phyloP scores from a whole-genome alignment of 92 coral and sea anemone genomes.

The Zoanthus sansibaricus region DNA sequence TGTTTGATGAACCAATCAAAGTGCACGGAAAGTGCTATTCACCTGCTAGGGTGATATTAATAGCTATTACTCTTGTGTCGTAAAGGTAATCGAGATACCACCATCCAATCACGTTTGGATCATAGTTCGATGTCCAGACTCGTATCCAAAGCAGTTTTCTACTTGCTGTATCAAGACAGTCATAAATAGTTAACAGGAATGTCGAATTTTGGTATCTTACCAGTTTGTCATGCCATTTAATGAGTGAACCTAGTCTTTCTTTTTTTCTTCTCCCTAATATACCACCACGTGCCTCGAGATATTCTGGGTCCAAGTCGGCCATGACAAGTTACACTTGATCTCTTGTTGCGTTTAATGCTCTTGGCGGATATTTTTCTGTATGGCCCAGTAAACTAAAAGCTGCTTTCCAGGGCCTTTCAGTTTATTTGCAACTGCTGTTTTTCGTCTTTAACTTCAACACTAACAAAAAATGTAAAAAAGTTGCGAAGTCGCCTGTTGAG shows the following conservation, averaged over 20 bases:
- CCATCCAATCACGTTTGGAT: constrained; percentile 63
- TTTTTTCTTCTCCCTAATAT: constrained; percentile 54
- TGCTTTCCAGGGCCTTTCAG: constrained; percentile 62
- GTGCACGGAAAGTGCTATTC: no score
- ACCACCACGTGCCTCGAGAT: constrained; percentile 49
- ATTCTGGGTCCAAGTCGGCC: constrained; percentile 55
- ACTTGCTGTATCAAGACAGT: constrained; percentile 71
- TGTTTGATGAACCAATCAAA: no score
- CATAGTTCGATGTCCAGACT: constrained; percentile 64
- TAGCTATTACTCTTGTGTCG: constrained; percentile 56
- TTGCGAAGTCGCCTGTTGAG: background rate
- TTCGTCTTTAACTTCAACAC: constrained; percentile 51
- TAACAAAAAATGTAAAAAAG: constrained; percentile 46
- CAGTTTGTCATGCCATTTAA: no score
- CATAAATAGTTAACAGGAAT: constrained; percentile 68
- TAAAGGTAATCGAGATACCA: constrained; percentile 74
- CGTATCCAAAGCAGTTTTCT: constrained; percentile 58
- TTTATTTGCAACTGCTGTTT: constrained; percentile 47
- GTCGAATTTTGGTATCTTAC: constrained; percentile 11
- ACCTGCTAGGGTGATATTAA: no score
- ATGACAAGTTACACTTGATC: constrained; percentile 58
- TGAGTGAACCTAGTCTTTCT: background rate
- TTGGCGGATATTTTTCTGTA: constrained; percentile 57
- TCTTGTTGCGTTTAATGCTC: constrained; percentile 60
- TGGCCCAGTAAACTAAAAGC: constrained; percentile 66